Conservation (phyloP, 2,113 vertebrate species). For the Melanocharis versteri region DNA sequence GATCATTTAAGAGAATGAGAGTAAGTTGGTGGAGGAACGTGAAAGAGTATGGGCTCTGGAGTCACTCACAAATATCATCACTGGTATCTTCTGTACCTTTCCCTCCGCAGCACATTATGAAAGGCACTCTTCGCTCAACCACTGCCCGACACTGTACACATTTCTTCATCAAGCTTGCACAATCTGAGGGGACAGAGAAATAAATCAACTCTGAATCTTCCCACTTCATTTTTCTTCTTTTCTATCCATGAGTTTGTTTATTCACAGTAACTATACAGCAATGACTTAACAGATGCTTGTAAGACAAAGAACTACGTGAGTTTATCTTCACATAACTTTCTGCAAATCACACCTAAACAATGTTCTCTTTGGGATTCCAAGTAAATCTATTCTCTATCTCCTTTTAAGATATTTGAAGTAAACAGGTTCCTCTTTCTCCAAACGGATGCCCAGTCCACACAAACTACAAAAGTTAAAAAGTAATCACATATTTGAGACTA, state of each 20-base stretch:
- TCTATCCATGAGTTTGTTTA: background rate
- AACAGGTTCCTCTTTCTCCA: background rate
- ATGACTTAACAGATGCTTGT: background rate
- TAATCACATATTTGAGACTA: background rate
- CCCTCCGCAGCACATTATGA: constrained; percentile 94
- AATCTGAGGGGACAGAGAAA: constrained; percentile 76
- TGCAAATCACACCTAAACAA: background rate
- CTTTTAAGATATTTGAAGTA: background rate
- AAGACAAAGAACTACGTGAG: background rate
- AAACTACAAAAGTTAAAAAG: background rate
- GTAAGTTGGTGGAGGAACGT: background rate
- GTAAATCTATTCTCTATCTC: background rate
- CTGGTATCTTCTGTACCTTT: constrained; percentile 93
- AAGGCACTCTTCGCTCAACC: constrained; percentile 93
- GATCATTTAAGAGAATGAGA: background rate
- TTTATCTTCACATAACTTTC: background rate
- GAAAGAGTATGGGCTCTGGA: constrained; percentile 39
- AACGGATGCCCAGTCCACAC: background rate
- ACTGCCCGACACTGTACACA: constrained; percentile 97
- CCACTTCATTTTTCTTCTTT: background rate
- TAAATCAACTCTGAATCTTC: background rate
- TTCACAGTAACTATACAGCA: background rate
- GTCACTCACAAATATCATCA: constrained; percentile 94
- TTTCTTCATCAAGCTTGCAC: constrained; percentile 98
- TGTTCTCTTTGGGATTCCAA: background rate